Conservation (phyloP, 2,113 vertebrate species). For the Meleagris gallopavo region DNA sequence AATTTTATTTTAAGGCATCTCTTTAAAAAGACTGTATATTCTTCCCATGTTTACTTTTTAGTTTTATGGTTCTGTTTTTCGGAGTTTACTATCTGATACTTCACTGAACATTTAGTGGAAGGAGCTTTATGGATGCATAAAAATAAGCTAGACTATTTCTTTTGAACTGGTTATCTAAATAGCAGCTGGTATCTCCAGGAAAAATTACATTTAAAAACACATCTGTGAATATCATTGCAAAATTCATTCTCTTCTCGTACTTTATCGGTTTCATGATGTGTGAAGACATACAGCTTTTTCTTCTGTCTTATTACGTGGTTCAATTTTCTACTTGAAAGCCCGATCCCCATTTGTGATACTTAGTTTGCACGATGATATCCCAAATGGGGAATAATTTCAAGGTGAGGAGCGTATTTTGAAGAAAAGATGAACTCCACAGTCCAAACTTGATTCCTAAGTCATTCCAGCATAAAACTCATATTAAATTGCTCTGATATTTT, state of each 20-base stretch:
- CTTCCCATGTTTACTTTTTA: slow-evolving; percentile 19
- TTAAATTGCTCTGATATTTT: neutral
- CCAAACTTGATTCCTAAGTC: neutral
- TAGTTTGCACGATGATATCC: neutral
- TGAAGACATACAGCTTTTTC: neutral
- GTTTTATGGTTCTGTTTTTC: slow-evolving; percentile 21
- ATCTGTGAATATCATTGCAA: neutral
- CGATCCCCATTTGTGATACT: neutral
- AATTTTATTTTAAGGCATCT: neutral
- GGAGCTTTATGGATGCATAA: slow-evolving; percentile 42
- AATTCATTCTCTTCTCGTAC: neutral
- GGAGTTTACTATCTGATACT: slow-evolving; percentile 3
- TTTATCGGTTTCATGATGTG: neutral
- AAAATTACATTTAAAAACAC: neutral
- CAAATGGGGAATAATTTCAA: neutral
- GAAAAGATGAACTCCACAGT: neutral
- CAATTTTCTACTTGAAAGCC: neutral
- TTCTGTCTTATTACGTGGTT: neutral
- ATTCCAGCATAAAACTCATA: neutral
- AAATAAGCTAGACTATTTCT: neutral
- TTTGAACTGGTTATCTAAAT: neutral
- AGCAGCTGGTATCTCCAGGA: neutral
- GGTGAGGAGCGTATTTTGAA: neutral
- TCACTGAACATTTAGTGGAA: neutral
- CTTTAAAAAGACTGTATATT: neutral